phyloP scores from a whole-genome alignment of 2,888 invertebrate genomes.

The Micoletzkya japonica region DNA sequence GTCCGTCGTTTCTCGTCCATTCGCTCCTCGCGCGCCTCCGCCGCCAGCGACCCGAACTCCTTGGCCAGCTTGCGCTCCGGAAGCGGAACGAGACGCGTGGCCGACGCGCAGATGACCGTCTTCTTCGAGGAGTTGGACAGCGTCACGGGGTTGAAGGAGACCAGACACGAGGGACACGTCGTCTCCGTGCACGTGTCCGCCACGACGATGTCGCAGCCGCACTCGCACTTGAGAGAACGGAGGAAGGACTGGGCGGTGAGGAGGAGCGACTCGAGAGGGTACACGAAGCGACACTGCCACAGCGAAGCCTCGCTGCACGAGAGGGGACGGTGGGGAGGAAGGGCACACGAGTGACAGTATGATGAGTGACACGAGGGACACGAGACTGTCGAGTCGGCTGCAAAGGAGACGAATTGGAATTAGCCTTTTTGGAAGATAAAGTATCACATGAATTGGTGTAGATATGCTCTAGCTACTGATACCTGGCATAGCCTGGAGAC shows the following conservation, averaged over 20 bases:
- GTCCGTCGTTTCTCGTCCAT: conserved; percentile 14
- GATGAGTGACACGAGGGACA: conserved; percentile 7
- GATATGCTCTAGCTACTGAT: too few species aligned
- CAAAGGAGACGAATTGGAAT: too few species aligned
- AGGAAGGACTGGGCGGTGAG: conserved; percentile 2
- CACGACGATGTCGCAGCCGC: conserved; percentile 5
- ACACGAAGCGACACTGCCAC: conserved; percentile 3
- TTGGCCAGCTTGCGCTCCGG: conserved; percentile 22
- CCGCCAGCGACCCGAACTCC: conserved; percentile 17
- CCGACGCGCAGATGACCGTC: conserved; percentile 5
- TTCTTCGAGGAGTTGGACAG: conserved; percentile 26
- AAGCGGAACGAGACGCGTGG: conserved; percentile 19
- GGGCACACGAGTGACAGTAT: conserved; percentile 4
- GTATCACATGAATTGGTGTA: too few species aligned
- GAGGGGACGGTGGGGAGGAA: conserved; percentile 8
- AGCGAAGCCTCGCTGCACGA: conserved; percentile 15
- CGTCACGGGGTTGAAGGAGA: conserved; percentile 16
- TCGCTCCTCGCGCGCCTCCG: conserved; percentile 16
- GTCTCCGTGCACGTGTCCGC: conserved; percentile 12
- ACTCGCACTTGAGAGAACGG: conserved; percentile 10
- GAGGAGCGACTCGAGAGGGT: not conserved
- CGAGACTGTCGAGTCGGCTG: conserved; percentile 3
- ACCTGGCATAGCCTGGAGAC: too few species aligned
- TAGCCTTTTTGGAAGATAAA: too few species aligned
- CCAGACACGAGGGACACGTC: conserved; percentile 13